A percentile compares a stretch with the other conserved stretches of the same genome.
These are phyloP conservation scores for Drosophila leonis DNA, from an alignment of 2,888 invertebrate species.

Conservation along the genomic window DNA sequence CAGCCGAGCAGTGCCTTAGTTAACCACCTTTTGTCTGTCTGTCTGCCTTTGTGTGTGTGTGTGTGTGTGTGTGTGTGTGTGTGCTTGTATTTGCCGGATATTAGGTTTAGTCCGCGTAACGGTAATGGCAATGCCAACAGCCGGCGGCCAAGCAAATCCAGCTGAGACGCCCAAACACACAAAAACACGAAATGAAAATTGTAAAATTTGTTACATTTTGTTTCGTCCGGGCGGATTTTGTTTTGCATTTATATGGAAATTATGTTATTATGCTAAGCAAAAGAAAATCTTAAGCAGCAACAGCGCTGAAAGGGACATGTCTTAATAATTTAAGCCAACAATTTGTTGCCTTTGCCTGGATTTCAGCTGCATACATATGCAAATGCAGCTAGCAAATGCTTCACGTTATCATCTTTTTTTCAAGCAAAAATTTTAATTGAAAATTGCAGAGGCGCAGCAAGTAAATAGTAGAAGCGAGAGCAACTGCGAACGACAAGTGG, in stretches of 20 bases:
- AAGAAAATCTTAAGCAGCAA: constrained; percentile 13
- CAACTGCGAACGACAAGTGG: constrained; percentile 62
- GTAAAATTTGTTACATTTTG: constrained; percentile 74
- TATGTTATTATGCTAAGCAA: constrained; percentile 57
- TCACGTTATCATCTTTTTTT: constrained; percentile 22
- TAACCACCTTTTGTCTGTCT: constrained; percentile 48
- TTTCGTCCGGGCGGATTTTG: constrained; percentile 37
- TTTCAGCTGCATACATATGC: constrained; percentile 32
- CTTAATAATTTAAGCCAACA: constrained; percentile 33
- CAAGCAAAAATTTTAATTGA: constrained; percentile 76
- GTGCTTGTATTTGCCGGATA: constrained; percentile 59
- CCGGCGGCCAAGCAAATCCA: constrained; percentile 57
- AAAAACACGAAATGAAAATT: constrained; percentile 65
- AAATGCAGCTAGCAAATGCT: constrained; percentile 34
- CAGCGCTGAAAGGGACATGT: constrained; percentile 9
- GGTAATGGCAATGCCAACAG: constrained; percentile 71
- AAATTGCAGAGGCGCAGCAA: constrained; percentile 64
- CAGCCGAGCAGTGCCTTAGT: constrained; percentile 10
- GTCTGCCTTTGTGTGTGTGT: not conserved
- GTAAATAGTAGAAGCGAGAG: constrained; percentile 52
- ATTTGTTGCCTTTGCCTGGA: constrained; percentile 23
- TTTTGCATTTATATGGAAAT: constrained; percentile 57
- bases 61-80: constrained; percentile 12
- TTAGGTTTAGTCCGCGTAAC: constrained; percentile 73
- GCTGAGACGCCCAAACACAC: constrained; percentile 36